phyloP scores from a whole-genome alignment of 1,140 invertebrate genomes.

The Sarcophaga peregrina region DNA sequence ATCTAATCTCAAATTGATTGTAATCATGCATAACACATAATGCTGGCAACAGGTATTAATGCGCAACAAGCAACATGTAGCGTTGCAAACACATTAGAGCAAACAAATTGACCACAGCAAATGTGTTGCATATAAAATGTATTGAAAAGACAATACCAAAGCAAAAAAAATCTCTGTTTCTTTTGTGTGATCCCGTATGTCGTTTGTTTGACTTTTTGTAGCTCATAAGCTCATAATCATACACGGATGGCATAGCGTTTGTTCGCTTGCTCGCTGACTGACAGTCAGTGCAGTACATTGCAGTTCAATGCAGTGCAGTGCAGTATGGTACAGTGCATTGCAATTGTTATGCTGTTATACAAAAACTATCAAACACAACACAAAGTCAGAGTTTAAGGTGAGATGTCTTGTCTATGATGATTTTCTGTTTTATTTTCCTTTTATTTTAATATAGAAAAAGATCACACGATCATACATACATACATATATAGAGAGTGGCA shows the following conservation, averaged over 20 bases:
- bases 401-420: constrained; percentile 21
- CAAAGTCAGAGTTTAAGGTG: constrained; percentile 36
- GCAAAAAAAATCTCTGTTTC: too few species aligned
- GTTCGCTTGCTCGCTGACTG: too few species aligned
- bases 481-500: too few species aligned
- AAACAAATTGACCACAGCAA: constrained; percentile 35
- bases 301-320: too few species aligned
- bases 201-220: not conserved
- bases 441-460: not conserved
- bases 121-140: not conserved
- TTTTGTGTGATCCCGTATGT: not conserved
- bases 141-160: too few species aligned
- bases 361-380: not conserved
- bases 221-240: not conserved
- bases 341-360: too few species aligned
- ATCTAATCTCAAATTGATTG: constrained; percentile 25
- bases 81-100: constrained; percentile 20
- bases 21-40: constrained; percentile 28
- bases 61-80: constrained; percentile 9
- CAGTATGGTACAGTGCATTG: too few species aligned
- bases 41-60: constrained; percentile 9
- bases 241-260: too few species aligned
- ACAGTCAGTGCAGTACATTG: too few species aligned
- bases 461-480: constrained; percentile 18
- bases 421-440: not conserved